phyloP scores from a whole-genome alignment of 2,113 vertebrate genomes.

The Oncorhynchus tshawytscha region DNA sequence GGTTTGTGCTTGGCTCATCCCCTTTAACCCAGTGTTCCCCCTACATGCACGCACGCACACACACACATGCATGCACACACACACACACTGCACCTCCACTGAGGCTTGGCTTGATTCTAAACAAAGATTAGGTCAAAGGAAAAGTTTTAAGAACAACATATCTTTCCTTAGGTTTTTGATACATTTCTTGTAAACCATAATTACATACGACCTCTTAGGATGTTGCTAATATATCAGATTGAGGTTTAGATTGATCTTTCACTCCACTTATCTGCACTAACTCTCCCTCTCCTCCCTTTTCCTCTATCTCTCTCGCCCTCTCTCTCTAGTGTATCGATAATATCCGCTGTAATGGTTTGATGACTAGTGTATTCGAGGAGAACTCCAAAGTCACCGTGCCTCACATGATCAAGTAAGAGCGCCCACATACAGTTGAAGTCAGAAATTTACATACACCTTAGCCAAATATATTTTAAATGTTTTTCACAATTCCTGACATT shows the following conservation, averaged over 20 bases:
- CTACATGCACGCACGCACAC: not conserved
- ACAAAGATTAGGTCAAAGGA: no score
- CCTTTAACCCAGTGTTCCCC: not conserved
- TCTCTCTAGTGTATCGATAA: constrained; percentile 91
- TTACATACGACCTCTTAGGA: no score
- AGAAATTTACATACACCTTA: no score
- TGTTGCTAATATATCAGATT: no score
- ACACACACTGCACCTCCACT: not conserved
- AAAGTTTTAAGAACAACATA: no score
- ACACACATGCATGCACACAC: not conserved
- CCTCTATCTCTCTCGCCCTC: not conserved
- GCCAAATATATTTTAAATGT: no score
- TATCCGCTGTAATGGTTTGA: constrained; percentile 97
- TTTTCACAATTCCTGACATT: no score
- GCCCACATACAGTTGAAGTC: no score
- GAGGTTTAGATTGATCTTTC: not conserved
- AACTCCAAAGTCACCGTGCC: constrained; percentile 99
- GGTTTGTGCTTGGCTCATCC: not conserved
- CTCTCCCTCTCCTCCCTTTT: constrained; percentile 7
- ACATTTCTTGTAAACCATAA: no score
- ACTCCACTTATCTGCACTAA: not conserved
- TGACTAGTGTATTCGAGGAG: constrained; percentile 98
- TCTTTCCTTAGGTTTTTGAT: no score
- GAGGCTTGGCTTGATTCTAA: no score
- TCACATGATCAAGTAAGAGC: constrained; percentile 96